Percentiles rank a stretch among this genome's conserved stretches.
These are phyloP conservation scores for Lycophotia porphyrea DNA, from an alignment of 2,888 invertebrate genomes.

Conservation along the genomic window DNA sequence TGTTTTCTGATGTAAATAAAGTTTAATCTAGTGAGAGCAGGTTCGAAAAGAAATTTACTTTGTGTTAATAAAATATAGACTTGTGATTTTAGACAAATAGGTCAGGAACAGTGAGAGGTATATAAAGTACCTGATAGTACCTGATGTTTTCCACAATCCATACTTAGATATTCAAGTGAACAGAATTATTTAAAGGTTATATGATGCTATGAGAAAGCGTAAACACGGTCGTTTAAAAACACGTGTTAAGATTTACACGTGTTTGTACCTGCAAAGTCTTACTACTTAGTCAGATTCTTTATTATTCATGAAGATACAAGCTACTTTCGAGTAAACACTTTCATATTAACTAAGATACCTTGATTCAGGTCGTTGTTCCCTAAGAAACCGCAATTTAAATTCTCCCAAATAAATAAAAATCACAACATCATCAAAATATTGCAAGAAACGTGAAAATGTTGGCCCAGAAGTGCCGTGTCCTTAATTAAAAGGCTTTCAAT, in stretches of 20 bases:
- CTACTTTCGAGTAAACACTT: neutral
- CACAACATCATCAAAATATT: neutral
- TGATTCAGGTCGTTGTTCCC: neutral
- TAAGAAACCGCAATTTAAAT: neutral
- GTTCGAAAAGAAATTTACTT: neutral
- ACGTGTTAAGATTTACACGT: conserved; percentile 1
- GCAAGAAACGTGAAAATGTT: neutral
- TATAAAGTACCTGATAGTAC: no score
- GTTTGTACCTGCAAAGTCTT: neutral
- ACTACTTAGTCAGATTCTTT: neutral
- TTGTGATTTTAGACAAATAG: neutral
- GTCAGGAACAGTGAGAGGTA: neutral
- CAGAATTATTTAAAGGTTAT: neutral
- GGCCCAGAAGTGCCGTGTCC: conserved; percentile 64
- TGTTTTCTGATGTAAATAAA: neutral
- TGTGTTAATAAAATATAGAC: neutral
- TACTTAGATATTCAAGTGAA: neutral
- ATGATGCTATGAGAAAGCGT: neutral
- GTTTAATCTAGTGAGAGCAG: neutral
- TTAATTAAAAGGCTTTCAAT: conserved; percentile 75
- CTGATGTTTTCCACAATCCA: neutral
- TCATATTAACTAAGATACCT: no score
- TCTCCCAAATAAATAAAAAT: neutral
- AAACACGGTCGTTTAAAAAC: neutral
- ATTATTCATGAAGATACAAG: neutral